Base-by-base conservation (phyloP, 2,113 vertebrate species). In the Cyrtonyx montezumae region DNA sequence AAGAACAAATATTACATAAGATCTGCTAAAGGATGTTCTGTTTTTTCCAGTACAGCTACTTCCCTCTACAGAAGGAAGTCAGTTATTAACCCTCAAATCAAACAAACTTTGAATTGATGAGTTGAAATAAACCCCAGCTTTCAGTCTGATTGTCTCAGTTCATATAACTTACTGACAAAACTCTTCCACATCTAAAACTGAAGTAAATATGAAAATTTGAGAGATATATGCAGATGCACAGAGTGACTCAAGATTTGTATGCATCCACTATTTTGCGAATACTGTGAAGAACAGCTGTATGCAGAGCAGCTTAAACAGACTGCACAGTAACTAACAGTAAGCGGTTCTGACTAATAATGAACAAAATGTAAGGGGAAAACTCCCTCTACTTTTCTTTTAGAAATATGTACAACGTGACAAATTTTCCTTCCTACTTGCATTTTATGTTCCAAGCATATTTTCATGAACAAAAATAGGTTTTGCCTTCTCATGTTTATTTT, bases 21-120 rank as follows among this genome's bases (percentile, higher is more conserved):
- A 61, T 77, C 91, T 90, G 42, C 92, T 87, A 93, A 74, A 91
- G 85, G 58, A 91, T n/a, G 22, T 78, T 86, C 87, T 82, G n/a
- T 11, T 43, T 73, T 53, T 95, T 88, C 66, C 75, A 84, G 68
- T 36, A 87, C 46, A 84, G 49, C 68, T 87, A 67, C 40, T 92
- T 84, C 34, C 58, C 34, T 87, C 84, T 87, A 90, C 70, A 87
- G 42, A 53, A 67, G 36, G 42, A 87, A 88, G 56, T 91, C 0
- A 46, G 37, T 63, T 40, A 68, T 75, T 93, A 95, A 93, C 68
- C 68, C 74, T 92, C 71, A 94, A 86, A 90, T 91, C 26, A 51
- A 70, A 89, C 22, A 70, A 69, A 62, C 53, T 82, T 46, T 18
- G 34, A 90, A 89, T 34, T 68, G 45, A 25, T 78, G 43, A 91